Percentiles rank a stretch among this genome's conserved stretches.
Conservation (phyloP, 2,797 vertebrate genomes). For the Poecilia gillii region DNA sequence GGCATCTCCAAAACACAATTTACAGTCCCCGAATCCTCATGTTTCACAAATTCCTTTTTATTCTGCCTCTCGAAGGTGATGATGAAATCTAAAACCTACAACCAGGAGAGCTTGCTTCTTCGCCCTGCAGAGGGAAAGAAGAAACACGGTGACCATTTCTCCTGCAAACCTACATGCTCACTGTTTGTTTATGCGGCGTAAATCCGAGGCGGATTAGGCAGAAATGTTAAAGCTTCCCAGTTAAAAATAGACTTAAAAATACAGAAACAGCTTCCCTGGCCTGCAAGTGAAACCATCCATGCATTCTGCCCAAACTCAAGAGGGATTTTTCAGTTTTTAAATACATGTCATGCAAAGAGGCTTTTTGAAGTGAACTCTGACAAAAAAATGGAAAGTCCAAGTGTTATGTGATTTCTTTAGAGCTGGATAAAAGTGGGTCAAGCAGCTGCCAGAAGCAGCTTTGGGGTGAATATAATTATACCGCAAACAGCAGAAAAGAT, state of each 20-base stretch:
- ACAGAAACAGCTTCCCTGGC: constrained; percentile 44
- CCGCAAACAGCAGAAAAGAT: background rate
- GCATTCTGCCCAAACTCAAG: constrained; percentile 36
- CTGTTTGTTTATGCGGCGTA: constrained; percentile 52
- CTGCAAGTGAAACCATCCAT: constrained; percentile 49
- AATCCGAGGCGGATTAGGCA: constrained; percentile 65
- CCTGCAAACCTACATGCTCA: constrained; percentile 35
- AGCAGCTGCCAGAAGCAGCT: background rate
- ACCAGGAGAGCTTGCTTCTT: constrained; percentile 37
- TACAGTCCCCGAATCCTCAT: constrained; percentile 66
- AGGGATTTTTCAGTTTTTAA: constrained; percentile 57
- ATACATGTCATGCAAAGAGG: constrained; percentile 36
- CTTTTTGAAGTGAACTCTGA: constrained; percentile 32
- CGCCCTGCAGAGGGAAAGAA: constrained; percentile 52
- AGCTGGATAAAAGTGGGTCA: constrained; percentile 17
- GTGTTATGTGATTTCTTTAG: constrained; percentile 23
- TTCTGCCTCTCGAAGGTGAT: constrained; percentile 58
- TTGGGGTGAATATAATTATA: background rate
- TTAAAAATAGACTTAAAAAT: constrained; percentile 60
- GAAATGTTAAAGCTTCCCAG: constrained; percentile 49
- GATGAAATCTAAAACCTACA: constrained; percentile 60
- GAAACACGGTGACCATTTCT: constrained; percentile 27
- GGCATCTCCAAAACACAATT: constrained; percentile 63
- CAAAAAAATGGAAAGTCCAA: constrained; percentile 37
- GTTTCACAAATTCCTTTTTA: constrained; percentile 36